Evolutionary conservation across 2,888 invertebrate species (phyloP).

Genomic region (Nudaria mundana): DNA sequence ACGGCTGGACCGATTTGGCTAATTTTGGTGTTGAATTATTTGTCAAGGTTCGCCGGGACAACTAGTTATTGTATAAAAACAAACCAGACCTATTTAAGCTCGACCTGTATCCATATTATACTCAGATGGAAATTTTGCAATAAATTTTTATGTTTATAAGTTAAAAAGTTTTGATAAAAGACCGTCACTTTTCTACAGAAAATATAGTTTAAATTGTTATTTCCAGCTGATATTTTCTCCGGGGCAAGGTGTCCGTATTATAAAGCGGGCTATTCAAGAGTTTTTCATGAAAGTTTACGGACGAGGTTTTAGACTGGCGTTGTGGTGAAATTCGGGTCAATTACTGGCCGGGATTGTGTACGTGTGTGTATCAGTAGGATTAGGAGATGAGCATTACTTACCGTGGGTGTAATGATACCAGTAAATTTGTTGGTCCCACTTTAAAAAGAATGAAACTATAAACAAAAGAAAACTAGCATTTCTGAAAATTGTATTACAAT

Average conservation of each 20-base stretch:
- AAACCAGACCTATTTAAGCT: no score
- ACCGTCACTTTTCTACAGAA: conserved; percentile 10
- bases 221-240: conserved; percentile 16
- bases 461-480: no score
- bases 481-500: no score
- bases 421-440: no score
- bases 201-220: conserved; percentile 21
- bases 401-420: no score
- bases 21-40: no score
- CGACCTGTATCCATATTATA: no score
- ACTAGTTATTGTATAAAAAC: no score
- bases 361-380: conserved; percentile 6
- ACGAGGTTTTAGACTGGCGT: conserved; percentile 7
- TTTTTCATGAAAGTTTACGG: conserved; percentile 13
- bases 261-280: conserved; percentile 20
- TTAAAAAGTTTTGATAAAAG: conserved; percentile 15
- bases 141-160: conserved; percentile 14
- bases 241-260: conserved; percentile 4
- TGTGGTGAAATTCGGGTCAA: conserved; percentile 14
- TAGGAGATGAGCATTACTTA: background rate
- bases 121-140: no score
- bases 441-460: no score
- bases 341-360: conserved; percentile 14
- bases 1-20: no score
- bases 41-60: no score